Base-by-base conservation (phyloP, 2,888 invertebrate species). In the Macrophya annulata region DNA sequence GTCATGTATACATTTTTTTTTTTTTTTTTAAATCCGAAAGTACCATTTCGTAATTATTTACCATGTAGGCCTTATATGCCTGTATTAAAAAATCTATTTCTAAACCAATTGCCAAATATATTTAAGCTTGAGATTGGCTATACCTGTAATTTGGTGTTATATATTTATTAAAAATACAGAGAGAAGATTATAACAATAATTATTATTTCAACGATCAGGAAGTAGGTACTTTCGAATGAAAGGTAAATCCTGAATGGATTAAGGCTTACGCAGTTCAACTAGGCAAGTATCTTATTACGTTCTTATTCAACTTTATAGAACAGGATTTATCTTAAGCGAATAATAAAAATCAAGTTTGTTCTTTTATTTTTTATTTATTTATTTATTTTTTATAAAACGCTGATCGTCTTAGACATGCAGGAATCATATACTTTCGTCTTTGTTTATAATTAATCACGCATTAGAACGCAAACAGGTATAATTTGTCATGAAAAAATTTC, bases 221-320 rank as follows among this genome's bases (percentile, higher is more conserved):
- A 48, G 37, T 79, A 37, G 25, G 37, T 79, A 55, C 79, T 79
- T 79, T 79, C 79, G 79, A 79, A 79, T 79, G 79, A 79, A 79
- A 79, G 55, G 31, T 25, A 79, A 51, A 59, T 55, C 55, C 51
- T 37, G 55, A 21, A 48, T 21, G 45, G 9, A 74, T 45, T 45
- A 25, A 15, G 21, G 43, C 45, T 43, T 45, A 74, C 21, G n/a
- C 43, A 12, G 45, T 68, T 37, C 25, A 25, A 25, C 15, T 68
- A 37, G 25, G 15, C 37, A 68, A 17, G 17, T 37, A 25, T 17
- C 37, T 5, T 25, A 37, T 17, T 37, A 6, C 68, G 17, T 17
- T 68, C 68, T 68, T 68, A 68, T 68, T 68, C 68, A 68, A 68
- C 68, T 68, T 17, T 68, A 15, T 48, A 10, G 17, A 68, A 68